phyloP scores from a whole-genome alignment of 1,140 invertebrate genomes.

The Drosophila tristis region DNA sequence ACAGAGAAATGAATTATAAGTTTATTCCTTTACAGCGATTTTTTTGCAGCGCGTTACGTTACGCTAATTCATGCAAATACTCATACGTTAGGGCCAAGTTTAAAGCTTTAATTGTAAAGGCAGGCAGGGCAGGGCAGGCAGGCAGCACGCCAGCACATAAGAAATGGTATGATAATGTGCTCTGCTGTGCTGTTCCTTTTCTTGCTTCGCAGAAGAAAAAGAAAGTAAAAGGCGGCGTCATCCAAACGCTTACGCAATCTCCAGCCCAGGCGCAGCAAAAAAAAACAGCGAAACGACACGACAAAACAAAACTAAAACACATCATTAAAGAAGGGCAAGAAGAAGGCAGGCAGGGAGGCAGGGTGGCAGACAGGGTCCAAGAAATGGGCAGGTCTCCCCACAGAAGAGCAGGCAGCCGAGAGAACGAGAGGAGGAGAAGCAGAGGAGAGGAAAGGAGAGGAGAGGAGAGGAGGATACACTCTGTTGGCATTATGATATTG shows the following conservation, averaged over 20 bases:
- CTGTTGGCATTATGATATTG: constrained; percentile 2
- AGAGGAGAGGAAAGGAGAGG: background rate
- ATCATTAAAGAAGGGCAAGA: constrained; percentile 62
- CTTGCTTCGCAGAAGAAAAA: constrained; percentile 56
- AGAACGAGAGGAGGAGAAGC: background rate
- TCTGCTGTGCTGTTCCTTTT: constrained; percentile 22
- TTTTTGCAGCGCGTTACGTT: constrained; percentile 1
- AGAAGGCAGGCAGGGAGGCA: constrained; percentile 9
- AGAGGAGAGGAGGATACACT: background rate
- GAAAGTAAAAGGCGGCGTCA: constrained; percentile 74
- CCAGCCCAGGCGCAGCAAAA: constrained; percentile 22
- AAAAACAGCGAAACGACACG: constrained; percentile 28
- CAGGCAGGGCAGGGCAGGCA: constrained; percentile 1
- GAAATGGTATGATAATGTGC: constrained; percentile 3
- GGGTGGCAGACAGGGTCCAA: constrained; percentile 4
- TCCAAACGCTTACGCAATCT: constrained; percentile 66
- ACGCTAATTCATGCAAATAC: constrained; percentile 63
- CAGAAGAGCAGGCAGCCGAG: constrained; percentile 2
- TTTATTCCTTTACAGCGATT: constrained; percentile 35
- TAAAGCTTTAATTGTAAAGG: constrained; percentile 53
- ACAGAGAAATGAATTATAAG: constrained; percentile 64
- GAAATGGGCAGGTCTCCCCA: constrained; percentile 43
- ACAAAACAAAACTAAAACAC: constrained; percentile 63
- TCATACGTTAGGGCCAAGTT: constrained; percentile 13
- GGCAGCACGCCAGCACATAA: constrained; percentile 12